Evolutionary conservation across 2,797 vertebrate species (phyloP), one percentile per base, ranked within the genome.

Genomic region (Philypnodon macrostomus): DNA sequence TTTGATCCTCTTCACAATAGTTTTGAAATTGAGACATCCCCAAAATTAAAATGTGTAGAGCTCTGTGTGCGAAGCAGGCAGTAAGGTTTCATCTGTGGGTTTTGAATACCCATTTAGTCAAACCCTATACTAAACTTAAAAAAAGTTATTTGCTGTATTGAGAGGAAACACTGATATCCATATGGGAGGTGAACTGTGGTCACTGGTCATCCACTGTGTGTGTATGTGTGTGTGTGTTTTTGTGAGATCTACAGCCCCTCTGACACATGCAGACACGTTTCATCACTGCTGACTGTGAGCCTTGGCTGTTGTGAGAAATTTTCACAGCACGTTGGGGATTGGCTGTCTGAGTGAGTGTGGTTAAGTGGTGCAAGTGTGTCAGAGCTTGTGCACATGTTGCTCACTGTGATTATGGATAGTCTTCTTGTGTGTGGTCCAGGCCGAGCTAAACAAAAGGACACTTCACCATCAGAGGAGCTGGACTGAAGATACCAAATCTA

Each of bases 401-500:
- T 66, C 73, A 71, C 64, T 36, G 70, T 76, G 79, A 81, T 74
- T 73, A 70, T 47, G 16, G n/a, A 15, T 31, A 32, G 61, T 42
- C 52, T 31, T 54, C 46, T 54, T 65, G 58, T 77, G 73, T 85
- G 73, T 75, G 80, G 78, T 86, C 78, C 65, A 46, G 27, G 10
- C 42, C 4, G 44, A n/a, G 51, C 53, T 19, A 67, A 74, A 80
- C 73, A 76, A 75, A 79, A 73, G 53, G 71, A 68, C 70, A 54
- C 67, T 75, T n/a, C n/a, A n/a, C n/a, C 69, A 64, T 72, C 71
- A 42, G 58, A 42, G 77, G 58, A 42, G 77, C 35, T 56, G 53
- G 47, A n/a, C n/a, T n/a, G n/a, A n/a, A n/a, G n/a, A n/a, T n/a
- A n/a, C n/a, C n/a, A n/a, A n/a, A n/a, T n/a, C n/a, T n/a, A n/a